Conservation (phyloP, 1,140 invertebrate genomes). For the Drosophila sechellia region DNA sequence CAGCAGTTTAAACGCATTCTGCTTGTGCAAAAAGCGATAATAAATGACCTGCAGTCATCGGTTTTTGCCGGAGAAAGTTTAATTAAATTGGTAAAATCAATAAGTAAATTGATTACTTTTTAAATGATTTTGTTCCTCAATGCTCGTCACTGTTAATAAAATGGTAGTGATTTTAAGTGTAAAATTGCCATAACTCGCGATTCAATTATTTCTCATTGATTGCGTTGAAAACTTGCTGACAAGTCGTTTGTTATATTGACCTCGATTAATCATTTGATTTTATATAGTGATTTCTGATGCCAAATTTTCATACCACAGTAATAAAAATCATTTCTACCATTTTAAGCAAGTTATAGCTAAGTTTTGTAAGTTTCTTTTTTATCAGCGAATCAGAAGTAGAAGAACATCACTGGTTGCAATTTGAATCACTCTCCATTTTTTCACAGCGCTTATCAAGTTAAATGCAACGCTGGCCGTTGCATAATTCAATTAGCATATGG, state of each 20-base stretch:
- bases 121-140: slow-evolving; percentile 8
- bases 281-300: background rate
- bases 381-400: background rate
- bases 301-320: too few species aligned
- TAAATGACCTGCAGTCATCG: slow-evolving; percentile 26
- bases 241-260: background rate
- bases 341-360: too few species aligned
- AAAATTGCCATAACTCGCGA: background rate
- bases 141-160: background rate
- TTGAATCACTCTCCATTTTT: slow-evolving; percentile 2
- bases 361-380: too few species aligned
- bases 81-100: slow-evolving; percentile 27
- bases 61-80: slow-evolving; percentile 20
- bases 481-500: slow-evolving; percentile 56
- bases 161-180: slow-evolving; percentile 6
- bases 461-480: slow-evolving; percentile 30
- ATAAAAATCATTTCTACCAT: background rate
- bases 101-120: slow-evolving; percentile 31
- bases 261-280: too few species aligned
- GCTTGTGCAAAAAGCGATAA: slow-evolving; percentile 10
- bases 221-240: background rate
- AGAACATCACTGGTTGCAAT: background rate
- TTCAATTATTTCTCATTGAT: background rate
- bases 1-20: slow-evolving; percentile 11
- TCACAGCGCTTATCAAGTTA: slow-evolving; percentile 35